Base-by-base conservation (phyloP, 2,888 invertebrate genomes). In the Hirtodrosophila histrioides region DNA sequence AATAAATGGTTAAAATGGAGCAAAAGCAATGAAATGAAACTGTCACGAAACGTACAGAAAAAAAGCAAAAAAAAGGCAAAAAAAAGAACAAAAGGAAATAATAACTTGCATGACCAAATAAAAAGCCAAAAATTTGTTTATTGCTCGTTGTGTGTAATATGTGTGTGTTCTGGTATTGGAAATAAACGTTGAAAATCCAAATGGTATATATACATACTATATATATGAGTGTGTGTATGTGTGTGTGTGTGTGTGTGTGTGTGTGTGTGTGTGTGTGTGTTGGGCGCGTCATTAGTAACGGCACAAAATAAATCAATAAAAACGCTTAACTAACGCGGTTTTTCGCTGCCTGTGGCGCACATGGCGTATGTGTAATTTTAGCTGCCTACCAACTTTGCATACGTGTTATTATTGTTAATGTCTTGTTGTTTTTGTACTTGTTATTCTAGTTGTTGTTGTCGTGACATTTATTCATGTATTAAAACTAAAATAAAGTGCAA, bases 1-100 rank as follows among this genome's bases (percentile, higher is more conserved):
- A 69, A 87, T 85, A 82, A 87, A 85, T 87, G 81, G 80, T 82
- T 75, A 82, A 82, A 87, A 85, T 82, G 86, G 69, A 85, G 72
- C 79, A 78, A 70, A 84, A 67, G 68, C 87, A 85, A 87, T 87
- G 83, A 85, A 82, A 82, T 68, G 88, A 75, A 82, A 87, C 82
- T 87, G 88, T 87, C 81, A 82, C 86, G 86, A 82, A 79, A 78
- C 66, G 60, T 56, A 46, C 53, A 71, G 40, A 64, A 54, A 67
- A 67, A 41, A 60, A 41, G 29, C 27, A 6, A 54, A 29, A 17
- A 11, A 10, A 45, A 41, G 46, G 39, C 55, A 48, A 12, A 31
- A 7, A 12, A 35, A 37, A 60, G 35, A 33, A 29, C 8, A 11
- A 17, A 55, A 39, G 3, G 33, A 48, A 56, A 66, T 49, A 71